These are phyloP conservation scores for Alentia gelatinosa DNA, from an alignment of 2,888 invertebrate species.

Conservation along the genomic window DNA sequence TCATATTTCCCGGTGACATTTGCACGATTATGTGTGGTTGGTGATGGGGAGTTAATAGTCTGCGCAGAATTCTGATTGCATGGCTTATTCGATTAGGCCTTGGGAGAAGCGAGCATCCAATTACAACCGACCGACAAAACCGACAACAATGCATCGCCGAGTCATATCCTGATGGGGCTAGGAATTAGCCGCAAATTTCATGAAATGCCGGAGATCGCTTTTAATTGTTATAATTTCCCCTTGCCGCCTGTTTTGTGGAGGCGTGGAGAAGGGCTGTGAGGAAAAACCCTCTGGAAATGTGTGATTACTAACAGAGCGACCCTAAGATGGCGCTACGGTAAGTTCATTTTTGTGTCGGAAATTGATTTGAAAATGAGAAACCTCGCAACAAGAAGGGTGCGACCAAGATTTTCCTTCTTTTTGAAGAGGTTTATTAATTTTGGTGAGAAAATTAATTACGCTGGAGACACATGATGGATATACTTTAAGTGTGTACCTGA, in stretches of 20 bases:
- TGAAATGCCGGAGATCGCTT: constrained; percentile 43
- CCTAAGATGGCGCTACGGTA: not conserved
- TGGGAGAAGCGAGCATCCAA: not conserved
- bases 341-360: not conserved
- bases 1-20: constrained; percentile 37
- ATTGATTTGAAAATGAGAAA: constrained; percentile 32
- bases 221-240: constrained; percentile 47
- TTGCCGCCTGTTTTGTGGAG: not conserved
- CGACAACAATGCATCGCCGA: not conserved
- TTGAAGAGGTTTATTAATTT: too few relatives aligned
- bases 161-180: not conserved
- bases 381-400: not conserved
- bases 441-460: too few relatives aligned
- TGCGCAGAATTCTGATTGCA: constrained; percentile 13
- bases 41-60: constrained; percentile 38
- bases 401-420: not conserved
- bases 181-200: constrained; percentile 44
- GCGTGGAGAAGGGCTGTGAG: not conserved
- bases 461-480: too few relatives aligned
- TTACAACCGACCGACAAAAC: not conserved
- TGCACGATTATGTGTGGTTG: not conserved
- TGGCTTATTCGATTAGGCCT: constrained; percentile 35
- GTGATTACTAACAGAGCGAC: not conserved
- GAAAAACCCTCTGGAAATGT: not conserved
- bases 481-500: too few relatives aligned